Percentiles rank a stretch among this genome's conserved stretches.
Evolutionary conservation across 2,797 vertebrate genomes (phyloP).

Genomic region (Channa striata): DNA sequence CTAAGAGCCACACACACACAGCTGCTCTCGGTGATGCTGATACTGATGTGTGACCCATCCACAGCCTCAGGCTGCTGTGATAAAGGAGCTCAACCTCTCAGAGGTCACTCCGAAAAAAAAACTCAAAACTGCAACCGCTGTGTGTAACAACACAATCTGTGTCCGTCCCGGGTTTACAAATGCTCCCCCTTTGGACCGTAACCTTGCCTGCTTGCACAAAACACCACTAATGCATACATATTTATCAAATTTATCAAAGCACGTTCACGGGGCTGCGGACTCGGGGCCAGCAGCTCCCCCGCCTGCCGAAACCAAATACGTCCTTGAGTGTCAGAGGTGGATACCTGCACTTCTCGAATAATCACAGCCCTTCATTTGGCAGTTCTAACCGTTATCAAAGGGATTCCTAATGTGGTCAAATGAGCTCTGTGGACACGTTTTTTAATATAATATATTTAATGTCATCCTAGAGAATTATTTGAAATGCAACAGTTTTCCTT

Average conservation of each 20-base stretch:
- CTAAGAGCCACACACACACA: background rate
- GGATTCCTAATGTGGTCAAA: conserved; percentile 55
- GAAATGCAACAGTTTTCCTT: conserved; percentile 32
- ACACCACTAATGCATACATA: conserved; percentile 66
- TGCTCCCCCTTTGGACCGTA: conserved; percentile 55
- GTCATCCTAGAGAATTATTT: conserved; percentile 22
- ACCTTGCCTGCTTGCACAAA: conserved; percentile 58
- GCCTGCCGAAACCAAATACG: conserved; percentile 37
- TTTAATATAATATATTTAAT: background rate
- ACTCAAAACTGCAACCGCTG: conserved; percentile 7
- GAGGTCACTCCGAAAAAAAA: conserved; percentile 13
- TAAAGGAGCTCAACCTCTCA: conserved; percentile 37
- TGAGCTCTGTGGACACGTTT: too few species aligned
- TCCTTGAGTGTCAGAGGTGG: conserved; percentile 68
- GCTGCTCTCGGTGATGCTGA: background rate
- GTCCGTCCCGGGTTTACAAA: conserved; percentile 60
- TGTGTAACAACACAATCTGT: conserved; percentile 42
- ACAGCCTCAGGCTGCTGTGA: conserved; percentile 21
- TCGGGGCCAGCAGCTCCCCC: conserved; percentile 21
- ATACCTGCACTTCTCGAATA: conserved; percentile 64
- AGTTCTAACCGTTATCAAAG: conserved; percentile 64
- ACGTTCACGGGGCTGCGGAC: conserved; percentile 43
- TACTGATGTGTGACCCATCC: background rate
- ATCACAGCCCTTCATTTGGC: conserved; percentile 56
- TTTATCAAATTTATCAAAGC: conserved; percentile 77